These are phyloP conservation scores for Sebastes iracundus DNA, from an alignment of 2,797 vertebrate species.

Conservation along the genomic window DNA sequence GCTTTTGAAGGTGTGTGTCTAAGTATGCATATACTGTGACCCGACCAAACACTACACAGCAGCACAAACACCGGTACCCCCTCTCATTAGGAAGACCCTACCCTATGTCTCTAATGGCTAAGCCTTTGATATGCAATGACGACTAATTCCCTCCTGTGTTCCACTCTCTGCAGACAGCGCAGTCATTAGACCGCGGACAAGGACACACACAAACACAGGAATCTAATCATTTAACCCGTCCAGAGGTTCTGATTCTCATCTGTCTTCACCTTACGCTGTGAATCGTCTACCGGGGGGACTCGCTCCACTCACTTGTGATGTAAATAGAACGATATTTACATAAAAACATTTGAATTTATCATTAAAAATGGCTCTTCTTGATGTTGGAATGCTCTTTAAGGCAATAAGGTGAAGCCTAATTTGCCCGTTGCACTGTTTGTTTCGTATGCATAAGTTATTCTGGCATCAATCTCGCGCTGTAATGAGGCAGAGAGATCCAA, in stretches of 20 bases:
- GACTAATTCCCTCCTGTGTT: slow-evolving; percentile 83
- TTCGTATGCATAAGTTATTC: slow-evolving; percentile 76
- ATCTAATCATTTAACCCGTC: slow-evolving; percentile 79
- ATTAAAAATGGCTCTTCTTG: slow-evolving; percentile 73
- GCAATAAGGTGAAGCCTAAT: slow-evolving; percentile 81
- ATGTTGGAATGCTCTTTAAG: slow-evolving; percentile 74
- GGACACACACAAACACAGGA: slow-evolving; percentile 40
- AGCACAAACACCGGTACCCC: slow-evolving; percentile 55
- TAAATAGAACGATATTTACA: slow-evolving; percentile 83
- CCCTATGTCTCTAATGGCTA: slow-evolving; percentile 72
- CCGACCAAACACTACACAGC: slow-evolving; percentile 21
- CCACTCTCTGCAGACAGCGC: slow-evolving; percentile 73
- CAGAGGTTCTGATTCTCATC: slow-evolving; percentile 74
- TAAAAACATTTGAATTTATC: slow-evolving; percentile 81
- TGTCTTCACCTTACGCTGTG: slow-evolving; percentile 71
- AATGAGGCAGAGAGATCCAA: slow-evolving; percentile 66
- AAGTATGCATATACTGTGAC: slow-evolving; percentile 47
- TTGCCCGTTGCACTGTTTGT: slow-evolving; percentile 71
- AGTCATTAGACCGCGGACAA: slow-evolving; percentile 71
- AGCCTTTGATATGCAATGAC: slow-evolving; percentile 85
- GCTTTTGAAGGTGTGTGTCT: slow-evolving; percentile 47
- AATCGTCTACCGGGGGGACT: slow-evolving; percentile 69
- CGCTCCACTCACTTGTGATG: slow-evolving; percentile 72
- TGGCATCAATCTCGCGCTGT: slow-evolving; percentile 60
- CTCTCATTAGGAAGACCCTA: slow-evolving; percentile 79